Evolutionary conservation across 92 coral and sea anemone species (phyloP).

Genomic region (Palythoa heliodiscus): DNA sequence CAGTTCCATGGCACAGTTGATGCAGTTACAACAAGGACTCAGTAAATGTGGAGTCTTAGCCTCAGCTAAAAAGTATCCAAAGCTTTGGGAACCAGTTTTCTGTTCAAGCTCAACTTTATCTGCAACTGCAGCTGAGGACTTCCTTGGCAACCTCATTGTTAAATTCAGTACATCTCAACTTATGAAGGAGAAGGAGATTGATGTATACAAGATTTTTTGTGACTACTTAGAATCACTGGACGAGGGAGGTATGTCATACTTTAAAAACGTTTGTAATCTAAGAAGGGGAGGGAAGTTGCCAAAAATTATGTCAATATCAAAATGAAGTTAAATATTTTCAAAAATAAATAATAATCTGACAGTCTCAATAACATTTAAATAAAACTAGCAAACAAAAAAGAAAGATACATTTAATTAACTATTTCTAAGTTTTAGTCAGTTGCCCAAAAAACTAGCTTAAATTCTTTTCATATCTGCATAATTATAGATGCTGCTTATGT

Average conservation of each 20-base stretch:
- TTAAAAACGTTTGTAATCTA: neutral
- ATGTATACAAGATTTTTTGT: slow-evolving; percentile 6
- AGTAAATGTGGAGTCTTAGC: neutral
- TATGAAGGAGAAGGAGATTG: slow-evolving; percentile 14
- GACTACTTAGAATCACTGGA: slow-evolving; percentile 14
- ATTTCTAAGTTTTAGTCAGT: neutral
- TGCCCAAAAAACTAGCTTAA: slow-evolving; percentile 13
- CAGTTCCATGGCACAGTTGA: slow-evolving; percentile 22
- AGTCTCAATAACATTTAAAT: neutral
- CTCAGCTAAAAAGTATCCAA: neutral
- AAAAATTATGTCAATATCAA: neutral
- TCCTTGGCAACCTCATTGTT: slow-evolving; percentile 13
- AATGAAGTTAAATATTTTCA: neutral
- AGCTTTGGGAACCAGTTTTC: neutral
- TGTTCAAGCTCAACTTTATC: slow-evolving; percentile 12
- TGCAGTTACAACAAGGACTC: neutral
- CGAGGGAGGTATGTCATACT: slow-evolving; percentile 14
- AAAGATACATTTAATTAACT: slow-evolving; percentile 10
- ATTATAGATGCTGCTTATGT: neutral
- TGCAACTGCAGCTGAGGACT: neutral
- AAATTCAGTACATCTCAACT: slow-evolving; percentile 7
- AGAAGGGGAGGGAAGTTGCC: neutral
- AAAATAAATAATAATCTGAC: neutral
- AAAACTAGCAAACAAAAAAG: slow-evolving; percentile 6
- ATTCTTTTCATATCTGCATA: neutral